These are phyloP conservation scores for Lophura nycthemera DNA, from an alignment of 2,113 vertebrate species.

Conservation along the genomic window DNA sequence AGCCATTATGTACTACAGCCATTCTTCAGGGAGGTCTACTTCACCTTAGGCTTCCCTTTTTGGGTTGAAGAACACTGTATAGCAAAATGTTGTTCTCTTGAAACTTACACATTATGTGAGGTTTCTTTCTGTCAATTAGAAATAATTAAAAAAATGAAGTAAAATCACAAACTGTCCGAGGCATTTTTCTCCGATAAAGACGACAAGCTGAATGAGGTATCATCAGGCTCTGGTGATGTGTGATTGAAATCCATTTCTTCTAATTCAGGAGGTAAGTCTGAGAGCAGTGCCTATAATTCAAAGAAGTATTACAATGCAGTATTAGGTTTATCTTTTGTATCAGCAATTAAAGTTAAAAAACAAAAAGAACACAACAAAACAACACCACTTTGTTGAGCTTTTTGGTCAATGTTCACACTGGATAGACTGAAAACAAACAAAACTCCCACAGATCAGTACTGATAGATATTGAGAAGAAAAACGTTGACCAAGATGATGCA, in stretches of 20 bases:
- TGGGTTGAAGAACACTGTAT: constrained; percentile 35
- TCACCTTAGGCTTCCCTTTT: constrained; percentile 20
- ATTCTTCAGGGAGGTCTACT: constrained; percentile 27
- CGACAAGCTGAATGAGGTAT: constrained; percentile 86
- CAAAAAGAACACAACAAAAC: not conserved
- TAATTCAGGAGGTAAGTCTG: constrained; percentile 93
- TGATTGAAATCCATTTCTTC: constrained; percentile 89
- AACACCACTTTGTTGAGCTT: not conserved
- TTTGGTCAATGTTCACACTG: not conserved
- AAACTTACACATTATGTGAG: constrained; percentile 8
- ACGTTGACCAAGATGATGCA: rapidly evolving
- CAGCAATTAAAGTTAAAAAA: not conserved
- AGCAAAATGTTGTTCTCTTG: constrained; percentile 48
- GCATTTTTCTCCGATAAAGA: constrained; percentile 91
- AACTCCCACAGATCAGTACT: not conserved
- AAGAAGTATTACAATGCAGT: not conserved
- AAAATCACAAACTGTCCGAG: constrained; percentile 82
- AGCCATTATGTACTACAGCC: constrained; percentile 4
- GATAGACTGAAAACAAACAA: not conserved
- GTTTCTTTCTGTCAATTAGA: not conserved
- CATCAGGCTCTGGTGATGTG: constrained; percentile 77
- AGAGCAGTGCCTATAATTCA: constrained; percentile 87
- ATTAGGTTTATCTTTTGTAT: not conserved
- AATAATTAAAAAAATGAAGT: not conserved
- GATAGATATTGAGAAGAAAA: not conserved